Percentiles rank a stretch among this genome's conserved stretches.
Conservation (phyloP, 2,888 invertebrate species). For the Oligia latruncula region DNA sequence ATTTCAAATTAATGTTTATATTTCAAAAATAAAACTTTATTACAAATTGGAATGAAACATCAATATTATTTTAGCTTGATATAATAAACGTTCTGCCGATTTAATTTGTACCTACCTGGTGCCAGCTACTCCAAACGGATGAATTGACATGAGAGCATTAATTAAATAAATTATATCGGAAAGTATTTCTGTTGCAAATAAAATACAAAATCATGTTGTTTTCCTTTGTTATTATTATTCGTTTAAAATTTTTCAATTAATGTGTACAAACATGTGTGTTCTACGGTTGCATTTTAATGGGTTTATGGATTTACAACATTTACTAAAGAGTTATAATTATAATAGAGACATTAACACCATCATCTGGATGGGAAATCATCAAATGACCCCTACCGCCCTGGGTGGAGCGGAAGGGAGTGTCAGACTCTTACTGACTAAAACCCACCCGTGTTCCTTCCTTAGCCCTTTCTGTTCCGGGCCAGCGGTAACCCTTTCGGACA, state of each 20-base stretch:
- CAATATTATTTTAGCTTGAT: background rate
- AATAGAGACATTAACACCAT: no score
- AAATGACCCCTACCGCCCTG: no score
- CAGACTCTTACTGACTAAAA: no score
- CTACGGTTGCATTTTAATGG: background rate
- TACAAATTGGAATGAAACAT: background rate
- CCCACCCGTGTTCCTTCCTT: no score
- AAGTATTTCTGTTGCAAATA: background rate
- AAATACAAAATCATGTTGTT: background rate
- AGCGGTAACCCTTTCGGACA: no score
- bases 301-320: background rate
- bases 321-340: background rate
- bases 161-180: background rate
- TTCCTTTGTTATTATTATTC: background rate
- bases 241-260: background rate
- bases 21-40: background rate
- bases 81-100: background rate
- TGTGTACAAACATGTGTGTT: background rate
- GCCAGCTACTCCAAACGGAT: background rate
- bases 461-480: no score
- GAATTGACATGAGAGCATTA: background rate
- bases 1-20: background rate
- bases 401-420: no score
- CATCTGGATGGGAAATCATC: no score
- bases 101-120: no score